These are phyloP conservation scores for Cremastinae sp. DNA, from an alignment of 2,888 invertebrate species.

Conservation along the genomic window DNA sequence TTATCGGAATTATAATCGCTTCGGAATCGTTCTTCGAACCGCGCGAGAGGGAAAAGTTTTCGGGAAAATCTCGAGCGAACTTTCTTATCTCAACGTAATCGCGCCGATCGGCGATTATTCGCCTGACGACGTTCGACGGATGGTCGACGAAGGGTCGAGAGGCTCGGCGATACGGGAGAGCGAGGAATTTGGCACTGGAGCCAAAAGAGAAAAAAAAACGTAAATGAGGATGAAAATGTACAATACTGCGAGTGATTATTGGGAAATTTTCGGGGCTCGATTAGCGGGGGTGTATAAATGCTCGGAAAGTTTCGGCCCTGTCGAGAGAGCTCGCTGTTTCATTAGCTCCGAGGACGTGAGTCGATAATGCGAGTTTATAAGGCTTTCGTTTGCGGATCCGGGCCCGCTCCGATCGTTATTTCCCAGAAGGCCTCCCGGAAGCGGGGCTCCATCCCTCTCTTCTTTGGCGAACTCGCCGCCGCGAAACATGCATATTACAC, in stretches of 20 bases:
- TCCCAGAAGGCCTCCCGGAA: slow-evolving; percentile 45
- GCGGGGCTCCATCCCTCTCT: slow-evolving; percentile 15
- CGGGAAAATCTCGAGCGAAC: not conserved
- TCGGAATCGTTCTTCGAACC: not conserved
- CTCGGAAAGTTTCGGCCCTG: not conserved
- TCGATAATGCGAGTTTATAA: slow-evolving; percentile 4
- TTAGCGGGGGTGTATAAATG: not conserved
- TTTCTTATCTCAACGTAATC: no score
- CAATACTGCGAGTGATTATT: no score
- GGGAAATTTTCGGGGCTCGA: no score
- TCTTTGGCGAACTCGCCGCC: slow-evolving; percentile 16
- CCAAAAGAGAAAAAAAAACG: no score
- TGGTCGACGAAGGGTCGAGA: slow-evolving; percentile 26
- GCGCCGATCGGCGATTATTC: no score
- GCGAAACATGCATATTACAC: slow-evolving; percentile 55
- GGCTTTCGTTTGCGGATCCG: slow-evolving; percentile 35
- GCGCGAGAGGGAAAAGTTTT: not conserved
- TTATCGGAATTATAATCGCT: slow-evolving; percentile 9
- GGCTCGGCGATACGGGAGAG: slow-evolving; percentile 20
- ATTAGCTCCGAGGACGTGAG: slow-evolving; percentile 46
- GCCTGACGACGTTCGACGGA: not conserved
- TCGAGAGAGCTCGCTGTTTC: slow-evolving; percentile 47
- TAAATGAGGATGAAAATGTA: no score
- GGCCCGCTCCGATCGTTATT: slow-evolving; percentile 60
- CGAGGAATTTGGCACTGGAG: slow-evolving; percentile 64